Percentiles rank a stretch among this genome's conserved stretches.
Conservation (phyloP, 2,113 vertebrate species). For the Steatornis caripensis region DNA sequence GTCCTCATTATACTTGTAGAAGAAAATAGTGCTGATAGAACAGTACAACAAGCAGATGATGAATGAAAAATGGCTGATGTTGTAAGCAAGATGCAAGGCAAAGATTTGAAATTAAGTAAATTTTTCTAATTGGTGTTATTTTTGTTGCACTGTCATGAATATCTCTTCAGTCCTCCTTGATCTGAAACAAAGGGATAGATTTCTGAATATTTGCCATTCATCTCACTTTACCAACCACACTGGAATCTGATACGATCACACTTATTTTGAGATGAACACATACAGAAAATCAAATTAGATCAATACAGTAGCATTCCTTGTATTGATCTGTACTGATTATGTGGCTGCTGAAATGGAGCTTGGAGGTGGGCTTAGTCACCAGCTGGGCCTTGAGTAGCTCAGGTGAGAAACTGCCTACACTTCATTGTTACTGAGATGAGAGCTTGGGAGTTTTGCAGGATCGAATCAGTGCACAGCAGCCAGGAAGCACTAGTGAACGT, state of each 20-base stretch:
- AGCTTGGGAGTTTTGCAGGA: background rate
- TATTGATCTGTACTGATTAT: background rate
- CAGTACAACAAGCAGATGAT: background rate
- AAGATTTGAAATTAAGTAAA: background rate
- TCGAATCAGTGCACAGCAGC: background rate
- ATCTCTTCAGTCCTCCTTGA: background rate
- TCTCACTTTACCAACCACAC: background rate
- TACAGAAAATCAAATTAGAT: background rate
- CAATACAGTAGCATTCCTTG: background rate
- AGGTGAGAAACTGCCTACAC: background rate
- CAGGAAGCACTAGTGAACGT: background rate
- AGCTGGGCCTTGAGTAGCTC: background rate
- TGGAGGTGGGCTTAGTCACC: background rate
- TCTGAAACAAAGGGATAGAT: background rate
- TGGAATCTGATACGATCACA: background rate
- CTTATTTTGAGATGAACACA: background rate
- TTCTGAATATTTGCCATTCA: background rate
- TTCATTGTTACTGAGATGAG: background rate
- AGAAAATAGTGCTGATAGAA: background rate
- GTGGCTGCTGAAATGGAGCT: background rate
- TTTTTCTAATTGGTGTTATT: background rate
- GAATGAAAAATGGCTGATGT: background rate
- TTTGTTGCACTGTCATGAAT: background rate
- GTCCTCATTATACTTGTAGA: background rate
- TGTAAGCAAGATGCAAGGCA: background rate